Evolutionary conservation across 1,140 invertebrate species (phyloP).

Genomic region (Brachionus manjavacas): DNA sequence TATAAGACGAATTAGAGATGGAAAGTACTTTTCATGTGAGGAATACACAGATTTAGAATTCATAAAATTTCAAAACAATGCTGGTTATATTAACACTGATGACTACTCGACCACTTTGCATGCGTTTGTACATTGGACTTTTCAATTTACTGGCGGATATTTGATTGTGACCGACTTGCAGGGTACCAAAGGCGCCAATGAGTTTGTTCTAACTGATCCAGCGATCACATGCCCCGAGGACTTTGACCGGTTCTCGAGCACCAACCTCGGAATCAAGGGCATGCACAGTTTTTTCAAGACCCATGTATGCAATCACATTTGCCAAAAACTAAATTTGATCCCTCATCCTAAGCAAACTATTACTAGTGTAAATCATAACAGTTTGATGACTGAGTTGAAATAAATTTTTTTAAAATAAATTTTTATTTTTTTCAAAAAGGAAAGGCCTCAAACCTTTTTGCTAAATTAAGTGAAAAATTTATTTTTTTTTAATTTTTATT

Average conservation of each 20-base stretch:
- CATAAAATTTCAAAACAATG: conserved; percentile 6
- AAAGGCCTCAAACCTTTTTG: not conserved
- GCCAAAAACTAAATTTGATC: not conserved
- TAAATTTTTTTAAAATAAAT: not conserved
- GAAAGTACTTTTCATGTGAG: not conserved
- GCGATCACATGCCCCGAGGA: not conserved
- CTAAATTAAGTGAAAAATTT: not conserved
- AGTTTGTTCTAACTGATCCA: conserved; percentile 8
- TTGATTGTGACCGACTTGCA: conserved; percentile 2
- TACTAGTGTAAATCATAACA: not conserved
- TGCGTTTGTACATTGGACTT: conserved; percentile 18
- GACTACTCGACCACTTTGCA: conserved; percentile 14
- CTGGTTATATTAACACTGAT: not conserved
- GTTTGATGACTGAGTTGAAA: not conserved
- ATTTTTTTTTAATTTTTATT: not conserved
- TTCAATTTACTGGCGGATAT: not conserved
- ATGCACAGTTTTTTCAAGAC: not conserved
- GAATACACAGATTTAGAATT: not conserved
- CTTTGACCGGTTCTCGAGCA: not conserved
- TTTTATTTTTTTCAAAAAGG: not conserved
- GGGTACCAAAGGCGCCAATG: not conserved
- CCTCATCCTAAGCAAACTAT: not conserved
- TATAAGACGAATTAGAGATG: not conserved
- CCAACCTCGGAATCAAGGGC: conserved; percentile 6
- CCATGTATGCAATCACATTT: not conserved